A percentile compares a stretch with the other conserved stretches of the same genome.
These are phyloP conservation scores for Graptemys geographica DNA, from an alignment of 2,797 vertebrate genomes.

Conservation along the genomic window DNA sequence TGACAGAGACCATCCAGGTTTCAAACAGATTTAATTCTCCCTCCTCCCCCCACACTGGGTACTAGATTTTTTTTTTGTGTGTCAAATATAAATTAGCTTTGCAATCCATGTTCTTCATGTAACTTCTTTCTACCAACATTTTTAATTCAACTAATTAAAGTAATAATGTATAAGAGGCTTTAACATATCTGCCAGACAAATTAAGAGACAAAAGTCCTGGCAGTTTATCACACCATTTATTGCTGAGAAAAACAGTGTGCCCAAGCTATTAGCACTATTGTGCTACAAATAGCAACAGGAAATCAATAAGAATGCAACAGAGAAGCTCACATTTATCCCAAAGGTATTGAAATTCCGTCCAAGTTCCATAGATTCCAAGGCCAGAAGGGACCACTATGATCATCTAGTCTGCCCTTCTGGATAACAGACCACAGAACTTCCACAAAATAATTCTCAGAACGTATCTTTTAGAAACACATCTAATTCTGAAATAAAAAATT, in stretches of 20 bases:
- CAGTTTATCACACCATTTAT: constrained; percentile 60
- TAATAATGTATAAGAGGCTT: constrained; percentile 45
- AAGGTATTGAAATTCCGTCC: not conserved
- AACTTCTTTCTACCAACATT: constrained; percentile 36
- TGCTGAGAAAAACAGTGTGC: constrained; percentile 19
- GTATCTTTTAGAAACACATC: not conserved
- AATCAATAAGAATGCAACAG: constrained; percentile 62
- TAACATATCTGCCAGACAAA: constrained; percentile 53
- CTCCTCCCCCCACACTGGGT: not conserved
- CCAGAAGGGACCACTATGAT: not conserved
- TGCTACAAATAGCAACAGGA: constrained; percentile 63
- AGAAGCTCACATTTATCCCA: constrained; percentile 9
- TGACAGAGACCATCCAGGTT: not conserved
- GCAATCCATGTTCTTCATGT: constrained; percentile 20
- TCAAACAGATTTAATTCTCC: not conserved
- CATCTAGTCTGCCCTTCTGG: not conserved
- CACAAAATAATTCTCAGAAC: not conserved
- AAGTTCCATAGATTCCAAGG: not conserved
- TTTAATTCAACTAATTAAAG: constrained; percentile 59
- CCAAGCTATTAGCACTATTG: constrained; percentile 58
- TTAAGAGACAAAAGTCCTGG: constrained; percentile 56
- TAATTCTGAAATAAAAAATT: not conserved
- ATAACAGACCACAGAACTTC: not conserved
- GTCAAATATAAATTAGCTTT: constrained; percentile 32
- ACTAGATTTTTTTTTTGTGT: not conserved